Conservation (phyloP, 2,797 vertebrate genomes). For the Zalophus californianus region DNA sequence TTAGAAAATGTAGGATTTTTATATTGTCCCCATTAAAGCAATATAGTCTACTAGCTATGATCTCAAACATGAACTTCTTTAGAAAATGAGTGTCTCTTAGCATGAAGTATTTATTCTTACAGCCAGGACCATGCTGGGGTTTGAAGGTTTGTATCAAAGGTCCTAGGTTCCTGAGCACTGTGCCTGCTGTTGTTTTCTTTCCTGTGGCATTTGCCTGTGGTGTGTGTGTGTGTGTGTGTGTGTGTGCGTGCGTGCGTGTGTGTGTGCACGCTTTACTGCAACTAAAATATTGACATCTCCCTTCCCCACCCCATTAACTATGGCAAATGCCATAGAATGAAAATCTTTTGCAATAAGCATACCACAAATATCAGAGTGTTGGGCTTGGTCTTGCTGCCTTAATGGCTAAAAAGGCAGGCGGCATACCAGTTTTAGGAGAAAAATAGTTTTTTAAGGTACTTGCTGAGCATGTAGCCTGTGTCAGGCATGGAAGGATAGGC, state of each 20-base stretch:
- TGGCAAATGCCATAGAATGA: conserved; percentile 54
- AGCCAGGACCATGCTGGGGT: background rate
- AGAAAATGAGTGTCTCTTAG: conserved; percentile 59
- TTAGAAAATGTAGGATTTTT: conserved; percentile 76
- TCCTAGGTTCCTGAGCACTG: conserved; percentile 45
- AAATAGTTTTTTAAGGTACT: conserved; percentile 56
- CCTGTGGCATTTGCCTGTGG: conserved; percentile 52
- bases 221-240: background rate
- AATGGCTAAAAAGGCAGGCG: conserved; percentile 38
- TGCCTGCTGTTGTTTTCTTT: conserved; percentile 61
- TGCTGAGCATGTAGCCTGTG: conserved; percentile 34
- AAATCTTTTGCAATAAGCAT: conserved; percentile 57
- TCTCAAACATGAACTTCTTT: conserved; percentile 60
- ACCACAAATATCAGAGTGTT: conserved; percentile 39
- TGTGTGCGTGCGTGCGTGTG: background rate
- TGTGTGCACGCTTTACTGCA: conserved; percentile 40
- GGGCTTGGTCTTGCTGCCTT: conserved; percentile 44
- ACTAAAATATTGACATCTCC: conserved; percentile 64
- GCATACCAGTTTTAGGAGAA: conserved; percentile 6
- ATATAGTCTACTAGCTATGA: conserved; percentile 56
- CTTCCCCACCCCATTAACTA: conserved; percentile 18
- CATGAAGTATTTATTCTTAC: conserved; percentile 61
- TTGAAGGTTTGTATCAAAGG: conserved; percentile 59
- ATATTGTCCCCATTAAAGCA: conserved; percentile 72
- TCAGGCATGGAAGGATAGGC: background rate